A percentile compares a stretch with the other conserved stretches of the same genome.
Evolutionary conservation across 2,113 vertebrate genomes (phyloP).

Genomic region (Sturnira hondurensis): DNA sequence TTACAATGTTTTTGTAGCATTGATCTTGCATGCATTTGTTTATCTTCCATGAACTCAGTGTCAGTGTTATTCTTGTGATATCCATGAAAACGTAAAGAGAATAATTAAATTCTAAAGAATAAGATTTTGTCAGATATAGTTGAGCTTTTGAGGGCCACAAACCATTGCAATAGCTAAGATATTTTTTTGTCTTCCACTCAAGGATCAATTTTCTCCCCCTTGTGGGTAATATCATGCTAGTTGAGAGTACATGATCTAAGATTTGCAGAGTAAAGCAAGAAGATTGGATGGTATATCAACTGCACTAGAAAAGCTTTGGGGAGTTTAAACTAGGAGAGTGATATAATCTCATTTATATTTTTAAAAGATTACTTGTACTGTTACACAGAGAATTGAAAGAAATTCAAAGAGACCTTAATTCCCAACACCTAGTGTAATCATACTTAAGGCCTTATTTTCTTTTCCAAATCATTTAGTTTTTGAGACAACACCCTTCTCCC

Average conservation of each 20-base stretch:
- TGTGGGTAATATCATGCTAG: background rate
- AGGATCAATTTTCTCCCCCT: background rate
- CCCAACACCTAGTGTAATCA: background rate
- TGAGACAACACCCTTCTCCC: background rate
- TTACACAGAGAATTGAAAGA: background rate
- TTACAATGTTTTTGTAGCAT: background rate
- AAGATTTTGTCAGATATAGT: background rate
- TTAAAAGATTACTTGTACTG: background rate
- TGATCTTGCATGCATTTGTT: background rate
- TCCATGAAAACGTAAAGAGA: background rate
- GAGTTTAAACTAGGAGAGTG: background rate
- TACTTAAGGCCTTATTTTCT: background rate
- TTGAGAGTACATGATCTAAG: background rate
- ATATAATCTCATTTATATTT: slow-evolving; percentile 9
- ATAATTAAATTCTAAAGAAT: background rate
- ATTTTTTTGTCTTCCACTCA: background rate
- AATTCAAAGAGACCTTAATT: background rate
- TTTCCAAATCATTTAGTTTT: background rate
- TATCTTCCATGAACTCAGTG: background rate
- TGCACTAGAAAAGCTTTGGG: background rate
- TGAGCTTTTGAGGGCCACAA: background rate
- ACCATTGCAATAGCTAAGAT: background rate
- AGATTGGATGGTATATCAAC: background rate
- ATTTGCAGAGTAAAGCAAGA: background rate
- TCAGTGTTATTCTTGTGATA: background rate